These are phyloP conservation scores for Phoebastria nigripes DNA, from an alignment of 2,797 vertebrate genomes.

Conservation along the genomic window DNA sequence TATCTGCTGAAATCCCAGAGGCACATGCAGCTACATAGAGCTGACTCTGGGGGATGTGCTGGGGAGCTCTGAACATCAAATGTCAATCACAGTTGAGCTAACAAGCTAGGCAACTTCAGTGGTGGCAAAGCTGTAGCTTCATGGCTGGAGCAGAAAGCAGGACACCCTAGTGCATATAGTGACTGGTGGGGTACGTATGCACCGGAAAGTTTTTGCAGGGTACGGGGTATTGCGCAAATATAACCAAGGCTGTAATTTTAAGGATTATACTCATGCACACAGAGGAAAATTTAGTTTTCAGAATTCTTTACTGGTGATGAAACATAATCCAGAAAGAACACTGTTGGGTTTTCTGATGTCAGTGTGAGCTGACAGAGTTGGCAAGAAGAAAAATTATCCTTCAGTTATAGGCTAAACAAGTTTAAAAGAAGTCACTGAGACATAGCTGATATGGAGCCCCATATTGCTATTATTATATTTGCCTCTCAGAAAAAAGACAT, in stretches of 20 bases:
- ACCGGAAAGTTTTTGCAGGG: neutral
- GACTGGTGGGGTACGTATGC: neutral
- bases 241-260: conserved; percentile 8
- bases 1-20: neutral
- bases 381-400: conserved; percentile 31
- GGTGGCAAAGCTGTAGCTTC: neutral
- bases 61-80: neutral
- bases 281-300: conserved; percentile 21
- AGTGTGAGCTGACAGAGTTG: conserved; percentile 36
- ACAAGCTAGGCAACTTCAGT: neutral
- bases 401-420: conserved; percentile 29
- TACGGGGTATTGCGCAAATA: neutral
- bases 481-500: neutral
- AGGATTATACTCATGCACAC: neutral
- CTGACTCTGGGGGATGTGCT: neutral
- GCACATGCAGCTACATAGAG: neutral
- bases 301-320: conserved; percentile 39
- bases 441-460: neutral
- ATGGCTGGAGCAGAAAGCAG: neutral
- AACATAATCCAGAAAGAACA: neutral
- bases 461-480: neutral
- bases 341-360: conserved; percentile 46
- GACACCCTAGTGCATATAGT: neutral
- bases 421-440: conserved; percentile 13
- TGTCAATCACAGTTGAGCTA: neutral